phyloP scores from a whole-genome alignment of 2,888 invertebrate genomes.

The Eremobia ochroleuca region DNA sequence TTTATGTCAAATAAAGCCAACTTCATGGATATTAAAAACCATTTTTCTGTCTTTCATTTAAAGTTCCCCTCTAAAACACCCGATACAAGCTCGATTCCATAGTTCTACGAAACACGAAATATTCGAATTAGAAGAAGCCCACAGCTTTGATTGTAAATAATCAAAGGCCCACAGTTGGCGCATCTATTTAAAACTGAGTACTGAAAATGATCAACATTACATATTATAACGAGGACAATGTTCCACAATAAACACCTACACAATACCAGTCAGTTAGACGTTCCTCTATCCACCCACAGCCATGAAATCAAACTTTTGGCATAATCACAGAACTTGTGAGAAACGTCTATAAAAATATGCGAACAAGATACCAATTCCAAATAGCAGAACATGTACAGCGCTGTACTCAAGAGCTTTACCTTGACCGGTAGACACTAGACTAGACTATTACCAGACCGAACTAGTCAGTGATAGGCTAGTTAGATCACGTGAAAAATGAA shows the following conservation, averaged over 20 bases:
- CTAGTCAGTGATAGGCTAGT: slow-evolving; percentile 8
- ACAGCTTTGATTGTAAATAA: too few relatives aligned
- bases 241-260: background rate
- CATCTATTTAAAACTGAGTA: background rate
- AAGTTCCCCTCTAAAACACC: background rate
- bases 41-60: background rate
- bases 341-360: background rate
- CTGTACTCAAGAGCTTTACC: slow-evolving; percentile 30
- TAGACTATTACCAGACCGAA: slow-evolving; percentile 31
- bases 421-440: slow-evolving; percentile 44
- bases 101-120: background rate
- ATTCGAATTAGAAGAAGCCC: background rate
- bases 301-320: slow-evolving; percentile 14
- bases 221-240: background rate
- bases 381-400: slow-evolving; percentile 22
- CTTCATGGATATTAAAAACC: background rate
- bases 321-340: background rate
- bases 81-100: background rate
- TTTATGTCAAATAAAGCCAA: background rate
- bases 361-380: background rate
- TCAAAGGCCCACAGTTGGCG: too few relatives aligned
- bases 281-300: slow-evolving; percentile 9
- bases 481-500: slow-evolving; percentile 5
- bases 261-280: background rate
- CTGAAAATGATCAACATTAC: background rate